Base-by-base conservation (phyloP, 2,797 vertebrate genomes). In the Cichlasoma orientale region DNA sequence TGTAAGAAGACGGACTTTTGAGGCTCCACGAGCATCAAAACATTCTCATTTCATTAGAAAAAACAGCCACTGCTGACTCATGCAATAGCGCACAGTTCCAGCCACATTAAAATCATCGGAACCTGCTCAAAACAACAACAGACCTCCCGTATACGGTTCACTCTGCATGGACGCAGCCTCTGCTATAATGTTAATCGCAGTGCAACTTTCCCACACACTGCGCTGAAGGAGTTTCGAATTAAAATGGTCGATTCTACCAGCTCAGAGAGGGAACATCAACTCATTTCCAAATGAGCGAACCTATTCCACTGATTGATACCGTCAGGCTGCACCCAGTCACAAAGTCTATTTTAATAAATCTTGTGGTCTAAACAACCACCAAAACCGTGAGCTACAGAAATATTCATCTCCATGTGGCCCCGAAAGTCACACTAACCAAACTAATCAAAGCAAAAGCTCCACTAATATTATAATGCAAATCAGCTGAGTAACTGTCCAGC, bases 381-480 rank as follows among this genome's bases (percentile, higher is more conserved):
- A 75, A 82, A 90, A 8, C 63, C 82, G 79, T 74, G 75, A 47
- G 52, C 69, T 27, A 38, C n/a, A 16, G 79, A 86, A 83, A 75
- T 82, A 89, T 92, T 82, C 44, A 87, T 90, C 86, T 83, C 68
- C 55, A 72, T 36, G 47, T 56, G 74, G 80, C 63, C 63, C 74
- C 19, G 54, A 80, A 80, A 83, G 72, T 88, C 84, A 56, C 72
- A 75, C 72, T 82, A 89, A 91, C 66, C 50, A 82, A 83, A 90
- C 77, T 77, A 87, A 90, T 88, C 86, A 86, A 85, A 88, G 72
- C 85, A 83, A 90, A 90, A 88, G 88, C 88, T 87, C 38, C 78
- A 80, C 84, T 84, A 82, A 88, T 89, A 77, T 83, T 91, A 89
- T 91, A 89, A 90, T 91, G 90, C 74, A 90, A 92, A 93, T 89